Evolutionary conservation across 2,797 vertebrate genomes (phyloP), one percentile per base, ranked within the genome.

Genomic region (Pithecia hirsuta): DNA sequence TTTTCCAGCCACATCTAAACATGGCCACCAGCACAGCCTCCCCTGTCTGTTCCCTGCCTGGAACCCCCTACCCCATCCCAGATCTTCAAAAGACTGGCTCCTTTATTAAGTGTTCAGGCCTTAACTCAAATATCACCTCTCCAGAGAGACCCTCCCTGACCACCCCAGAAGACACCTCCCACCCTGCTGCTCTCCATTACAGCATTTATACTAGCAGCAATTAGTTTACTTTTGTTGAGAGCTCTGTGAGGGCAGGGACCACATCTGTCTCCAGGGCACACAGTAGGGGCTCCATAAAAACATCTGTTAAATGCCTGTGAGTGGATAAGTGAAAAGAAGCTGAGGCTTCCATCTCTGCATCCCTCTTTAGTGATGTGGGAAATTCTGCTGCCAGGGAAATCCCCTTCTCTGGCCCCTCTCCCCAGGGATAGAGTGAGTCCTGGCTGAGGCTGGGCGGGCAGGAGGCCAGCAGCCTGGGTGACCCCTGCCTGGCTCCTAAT

Each of bases 391-490:
- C 39, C 72, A 92, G 55, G 70, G 52, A 78, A 92, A 44, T 14
- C 59, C n/a, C 72, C 41, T 81, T 79, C 41, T 28, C 72, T 13
- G 48, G 30, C 6, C 44, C 72, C 64, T 82, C 59, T 89, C 81
- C 91, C 81, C 46, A 28, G 84, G 36, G 87, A 72, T 84, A 70
- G 39, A 55, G 55, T 1, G 1, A 75, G 74, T 39, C 48, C 72
- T 28, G 28, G 74, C 91, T 82, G 82, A 91, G 74, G 67, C 7
- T 64, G 64, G 85, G 64, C 20, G 24, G 84, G 84, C 95, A 97
- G 89, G 64, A 36, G 89, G 61, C 89, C 94, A 91, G 75, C 74
- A 83, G 91, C 64, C 70, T 12, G 39, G 24, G 74, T 57, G 70
- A 87, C 92, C 97, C 50, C 39, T 76, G 91, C 39, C 83, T 64